Percentiles rank a stretch among this genome's conserved stretches.
Evolutionary conservation across 2,113 vertebrate species (phyloP).

Genomic region (Malurus elegans): DNA sequence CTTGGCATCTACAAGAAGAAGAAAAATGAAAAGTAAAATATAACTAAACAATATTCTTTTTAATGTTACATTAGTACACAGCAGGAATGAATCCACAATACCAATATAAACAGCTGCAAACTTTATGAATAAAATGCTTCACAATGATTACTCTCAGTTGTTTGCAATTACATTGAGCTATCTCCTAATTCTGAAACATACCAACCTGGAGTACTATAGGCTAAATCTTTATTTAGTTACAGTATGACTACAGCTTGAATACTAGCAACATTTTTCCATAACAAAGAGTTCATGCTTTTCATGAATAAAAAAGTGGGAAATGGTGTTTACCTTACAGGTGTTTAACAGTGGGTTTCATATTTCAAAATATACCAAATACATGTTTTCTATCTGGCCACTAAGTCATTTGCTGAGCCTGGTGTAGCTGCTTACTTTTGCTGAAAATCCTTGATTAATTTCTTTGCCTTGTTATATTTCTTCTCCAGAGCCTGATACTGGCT

Average conservation of each 20-base stretch:
- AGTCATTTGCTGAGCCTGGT: background rate
- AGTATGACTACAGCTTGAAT: background rate
- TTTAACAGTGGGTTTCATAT: conserved; percentile 6
- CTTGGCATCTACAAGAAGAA: conserved; percentile 19
- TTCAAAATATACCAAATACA: background rate
- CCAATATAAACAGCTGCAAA: background rate
- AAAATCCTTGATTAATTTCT: conserved; percentile 98
- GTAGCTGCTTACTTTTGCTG: conserved; percentile 90
- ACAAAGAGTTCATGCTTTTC: background rate
- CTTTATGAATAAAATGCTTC: background rate
- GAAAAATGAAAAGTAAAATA: conserved; percentile 16
- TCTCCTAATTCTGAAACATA: background rate
- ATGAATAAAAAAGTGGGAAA: background rate
- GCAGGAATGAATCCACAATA: background rate
- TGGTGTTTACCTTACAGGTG: background rate
- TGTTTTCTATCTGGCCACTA: conserved; percentile 31
- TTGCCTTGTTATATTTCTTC: conserved; percentile 99
- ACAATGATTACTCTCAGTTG: background rate
- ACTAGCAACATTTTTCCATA: background rate
- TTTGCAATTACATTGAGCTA: background rate
- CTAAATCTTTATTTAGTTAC: background rate
- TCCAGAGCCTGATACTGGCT: conserved; percentile 94
- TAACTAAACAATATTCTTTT: background rate
- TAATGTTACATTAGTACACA: background rate
- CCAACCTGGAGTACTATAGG: background rate